Evolutionary conservation across 1,140 invertebrate genomes (phyloP).

Genomic region (Patella vulgata): DNA sequence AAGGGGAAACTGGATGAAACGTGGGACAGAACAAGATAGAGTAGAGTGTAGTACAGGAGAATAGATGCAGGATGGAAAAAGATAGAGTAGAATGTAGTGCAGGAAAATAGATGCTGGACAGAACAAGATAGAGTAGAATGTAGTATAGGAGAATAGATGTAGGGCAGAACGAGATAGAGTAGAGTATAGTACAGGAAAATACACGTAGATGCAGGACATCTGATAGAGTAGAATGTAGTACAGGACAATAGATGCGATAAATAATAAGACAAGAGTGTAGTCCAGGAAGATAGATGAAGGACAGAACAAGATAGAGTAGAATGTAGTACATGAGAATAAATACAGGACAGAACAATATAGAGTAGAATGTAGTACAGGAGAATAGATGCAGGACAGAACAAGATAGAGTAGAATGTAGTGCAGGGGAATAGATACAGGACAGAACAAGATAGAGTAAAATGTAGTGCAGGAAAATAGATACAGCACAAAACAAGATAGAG

Average conservation of each 20-base stretch:
- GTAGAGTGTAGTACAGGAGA: background rate
- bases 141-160: too few species aligned
- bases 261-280: background rate
- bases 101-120: background rate
- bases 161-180: background rate
- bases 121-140: background rate
- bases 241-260: background rate
- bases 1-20: background rate
- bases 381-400: background rate
- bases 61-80: background rate
- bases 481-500: too few species aligned
- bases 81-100: slow-evolving; percentile 5
- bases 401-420: background rate
- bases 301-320: slow-evolving; percentile 1
- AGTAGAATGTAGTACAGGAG: background rate
- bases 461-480: too few species aligned
- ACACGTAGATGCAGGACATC: background rate
- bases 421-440: background rate
- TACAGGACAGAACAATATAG: background rate
- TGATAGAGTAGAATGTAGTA: too few species aligned
- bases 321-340: background rate
- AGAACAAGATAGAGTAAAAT: background rate
- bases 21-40: background rate
- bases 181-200: background rate
- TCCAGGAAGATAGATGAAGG: background rate